Conservation (phyloP, 2,113 vertebrate genomes). For the Chloroceryle aenea region DNA sequence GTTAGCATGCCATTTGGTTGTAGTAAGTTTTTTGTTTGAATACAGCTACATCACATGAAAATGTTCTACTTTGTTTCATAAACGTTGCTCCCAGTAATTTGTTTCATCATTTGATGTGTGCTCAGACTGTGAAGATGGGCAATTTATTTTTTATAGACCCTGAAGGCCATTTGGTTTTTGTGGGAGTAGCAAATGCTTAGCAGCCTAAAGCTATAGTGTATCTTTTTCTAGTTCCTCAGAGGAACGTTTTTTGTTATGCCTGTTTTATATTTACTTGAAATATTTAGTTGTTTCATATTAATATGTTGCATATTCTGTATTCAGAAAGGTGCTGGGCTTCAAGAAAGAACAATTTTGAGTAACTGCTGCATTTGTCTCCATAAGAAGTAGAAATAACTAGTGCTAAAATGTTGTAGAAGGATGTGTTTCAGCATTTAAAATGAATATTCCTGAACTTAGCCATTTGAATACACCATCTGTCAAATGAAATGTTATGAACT, state of each 20-base stretch:
- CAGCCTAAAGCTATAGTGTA: neutral
- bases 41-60: neutral
- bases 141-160: neutral
- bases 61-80: neutral
- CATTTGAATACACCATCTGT: neutral
- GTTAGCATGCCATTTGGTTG: neutral
- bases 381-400: neutral
- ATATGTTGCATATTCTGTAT: neutral
- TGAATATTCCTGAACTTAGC: neutral
- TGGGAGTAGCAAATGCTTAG: neutral
- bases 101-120: neutral
- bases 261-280: neutral
- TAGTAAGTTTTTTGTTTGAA: neutral
- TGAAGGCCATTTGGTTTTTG: neutral
- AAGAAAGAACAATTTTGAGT: neutral
- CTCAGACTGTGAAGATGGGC: neutral
- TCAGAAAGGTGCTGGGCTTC: neutral
- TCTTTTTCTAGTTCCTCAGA: neutral
- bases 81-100: neutral
- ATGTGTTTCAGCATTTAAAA: neutral
- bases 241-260: neutral
- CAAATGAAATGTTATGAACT: neutral
- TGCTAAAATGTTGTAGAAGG: neutral
- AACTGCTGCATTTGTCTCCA: neutral
- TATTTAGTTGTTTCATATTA: neutral